These are phyloP conservation scores for Pristionchus japonicus DNA, from an alignment of 2,888 invertebrate genomes.

Conservation along the genomic window DNA sequence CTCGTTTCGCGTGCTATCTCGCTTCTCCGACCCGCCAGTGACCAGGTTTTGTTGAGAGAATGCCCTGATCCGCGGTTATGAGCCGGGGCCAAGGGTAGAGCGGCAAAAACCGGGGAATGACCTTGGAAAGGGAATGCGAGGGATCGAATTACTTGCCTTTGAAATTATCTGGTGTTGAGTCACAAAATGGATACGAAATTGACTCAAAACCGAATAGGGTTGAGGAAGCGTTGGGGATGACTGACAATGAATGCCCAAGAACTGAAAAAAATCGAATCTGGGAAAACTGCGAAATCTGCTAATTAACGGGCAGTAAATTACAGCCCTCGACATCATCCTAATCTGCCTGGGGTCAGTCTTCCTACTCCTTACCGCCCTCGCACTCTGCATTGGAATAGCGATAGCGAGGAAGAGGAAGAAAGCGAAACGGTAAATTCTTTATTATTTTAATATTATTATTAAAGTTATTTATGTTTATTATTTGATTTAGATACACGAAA, in stretches of 20 bases:
- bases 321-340: constrained; percentile 44
- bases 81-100: not conserved
- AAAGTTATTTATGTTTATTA: not conserved
- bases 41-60: not conserved
- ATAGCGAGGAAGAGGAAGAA: not conserved
- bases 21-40: not conserved
- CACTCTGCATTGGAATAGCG: not conserved
- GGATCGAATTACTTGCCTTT: not conserved
- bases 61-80: not conserved
- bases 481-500: not conserved
- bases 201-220: no score
- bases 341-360: constrained; percentile 40
- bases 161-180: not conserved
- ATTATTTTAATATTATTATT: not conserved
- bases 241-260: no score
- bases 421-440: not conserved
- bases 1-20: not conserved
- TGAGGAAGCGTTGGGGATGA: no score
- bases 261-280: not conserved
- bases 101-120: not conserved
- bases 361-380: constrained; percentile 25
- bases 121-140: not conserved
- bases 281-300: not conserved
- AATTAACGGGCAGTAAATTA: not conserved
- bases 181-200: not conserved